Conservation (phyloP, 2,888 invertebrate species). For the Chrysotoxum bicinctum region DNA sequence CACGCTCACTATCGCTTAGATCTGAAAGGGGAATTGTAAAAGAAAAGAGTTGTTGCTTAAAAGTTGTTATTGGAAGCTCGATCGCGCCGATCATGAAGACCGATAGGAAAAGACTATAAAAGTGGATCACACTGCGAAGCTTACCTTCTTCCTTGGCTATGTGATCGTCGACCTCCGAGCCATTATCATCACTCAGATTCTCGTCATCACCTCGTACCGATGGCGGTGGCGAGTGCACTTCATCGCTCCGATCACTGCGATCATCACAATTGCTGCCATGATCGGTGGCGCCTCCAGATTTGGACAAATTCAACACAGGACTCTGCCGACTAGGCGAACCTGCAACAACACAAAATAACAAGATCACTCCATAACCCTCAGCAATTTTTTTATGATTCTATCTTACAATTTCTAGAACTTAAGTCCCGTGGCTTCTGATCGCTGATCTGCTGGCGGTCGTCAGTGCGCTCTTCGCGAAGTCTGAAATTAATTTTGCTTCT, state of each 20-base stretch:
- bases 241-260: constrained; percentile 86
- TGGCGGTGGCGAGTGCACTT: constrained; percentile 83
- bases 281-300: constrained; percentile 88
- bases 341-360: constrained; percentile 73
- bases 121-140: constrained; percentile 71
- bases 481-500: constrained; percentile 81
- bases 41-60: background rate
- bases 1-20: constrained; percentile 80
- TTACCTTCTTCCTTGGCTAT: constrained; percentile 88
- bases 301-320: constrained; percentile 95
- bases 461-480: constrained; percentile 93
- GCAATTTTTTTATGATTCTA: background rate
- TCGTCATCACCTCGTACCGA: constrained; percentile 88
- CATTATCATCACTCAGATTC: constrained; percentile 91
- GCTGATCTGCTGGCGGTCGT: constrained; percentile 92
- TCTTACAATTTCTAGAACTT: constrained; percentile 93
- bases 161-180: constrained; percentile 91
- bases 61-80: background rate
- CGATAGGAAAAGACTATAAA: background rate
- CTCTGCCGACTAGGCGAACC: constrained; percentile 93
- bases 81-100: background rate
- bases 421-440: constrained; percentile 92
- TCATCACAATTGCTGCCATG: constrained; percentile 86
- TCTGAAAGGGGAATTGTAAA: constrained; percentile 73
- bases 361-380: background rate